Percentiles rank a stretch among this genome's conserved stretches.
These are phyloP conservation scores for Chironex yamaguchii DNA, from an alignment of 30 jellyfish, hydroid and myxozoan genomes.

Conservation along the genomic window DNA sequence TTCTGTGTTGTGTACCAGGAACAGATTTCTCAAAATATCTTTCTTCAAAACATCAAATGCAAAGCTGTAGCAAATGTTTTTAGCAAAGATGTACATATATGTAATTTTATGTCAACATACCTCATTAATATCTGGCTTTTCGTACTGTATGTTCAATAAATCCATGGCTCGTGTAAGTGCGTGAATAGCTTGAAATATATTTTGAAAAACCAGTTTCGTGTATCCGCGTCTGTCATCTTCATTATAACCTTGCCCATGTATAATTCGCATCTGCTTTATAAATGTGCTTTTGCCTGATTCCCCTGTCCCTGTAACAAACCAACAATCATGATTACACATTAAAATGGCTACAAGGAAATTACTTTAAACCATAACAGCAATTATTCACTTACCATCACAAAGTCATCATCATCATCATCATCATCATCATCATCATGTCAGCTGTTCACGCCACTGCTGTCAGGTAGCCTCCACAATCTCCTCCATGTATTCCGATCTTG, in stretches of 20 bases:
- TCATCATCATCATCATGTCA: too few relatives aligned
- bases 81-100: background rate
- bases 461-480: too few relatives aligned
- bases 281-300: slow-evolving; percentile 99
- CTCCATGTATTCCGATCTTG: too few relatives aligned
- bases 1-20: too few relatives aligned
- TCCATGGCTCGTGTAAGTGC: slow-evolving; percentile 98
- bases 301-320: slow-evolving; percentile 88
- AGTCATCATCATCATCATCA: too few relatives aligned
- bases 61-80: background rate
- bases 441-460: too few relatives aligned
- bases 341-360: too few relatives aligned
- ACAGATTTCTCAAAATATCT: too few relatives aligned
- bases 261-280: slow-evolving; percentile 98
- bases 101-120: slow-evolving; percentile 17
- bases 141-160: slow-evolving; percentile 74
- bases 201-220: slow-evolving; percentile 90
- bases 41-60: background rate
- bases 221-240: slow-evolving; percentile 95
- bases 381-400: too few relatives aligned
- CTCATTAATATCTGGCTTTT: slow-evolving; percentile 82
- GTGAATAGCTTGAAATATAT: slow-evolving; percentile 96
- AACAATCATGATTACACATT: background rate
- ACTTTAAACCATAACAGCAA: too few relatives aligned
- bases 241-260: slow-evolving; percentile 98